Percentiles rank a stretch among this genome's conserved stretches.
Evolutionary conservation across 2,888 invertebrate species (phyloP).

Genomic region (Melanostoma mellinum): DNA sequence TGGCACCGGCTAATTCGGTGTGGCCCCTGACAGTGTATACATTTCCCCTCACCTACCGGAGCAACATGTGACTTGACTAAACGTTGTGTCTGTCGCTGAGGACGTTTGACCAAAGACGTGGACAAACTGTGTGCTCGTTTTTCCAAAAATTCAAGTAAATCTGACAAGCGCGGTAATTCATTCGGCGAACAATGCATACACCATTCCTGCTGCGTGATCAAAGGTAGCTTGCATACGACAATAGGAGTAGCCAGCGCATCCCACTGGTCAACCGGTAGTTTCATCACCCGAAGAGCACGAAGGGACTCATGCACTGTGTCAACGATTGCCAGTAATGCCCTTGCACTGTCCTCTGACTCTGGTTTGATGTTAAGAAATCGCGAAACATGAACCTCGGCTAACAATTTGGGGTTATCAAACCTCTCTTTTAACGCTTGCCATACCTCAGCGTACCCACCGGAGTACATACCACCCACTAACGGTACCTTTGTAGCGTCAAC

Average conservation of each 20-base stretch:
- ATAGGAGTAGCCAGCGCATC: neutral
- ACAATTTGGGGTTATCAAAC: conserved; percentile 3
- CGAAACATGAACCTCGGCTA: too few species aligned
- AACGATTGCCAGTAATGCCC: neutral
- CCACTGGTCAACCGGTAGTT: neutral
- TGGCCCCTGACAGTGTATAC: conserved; percentile 22
- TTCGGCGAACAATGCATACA: neutral
- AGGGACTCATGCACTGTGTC: neutral
- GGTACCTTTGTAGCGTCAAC: conserved; percentile 2
- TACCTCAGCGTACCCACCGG: conserved; percentile 20
- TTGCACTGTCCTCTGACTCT: neutral
- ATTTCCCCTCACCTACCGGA: conserved; percentile 1
- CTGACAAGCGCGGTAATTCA: conserved; percentile 50
- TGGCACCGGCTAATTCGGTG: conserved; percentile 24
- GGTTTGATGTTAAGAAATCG: neutral
- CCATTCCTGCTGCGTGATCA: neutral
- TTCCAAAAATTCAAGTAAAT: conserved; percentile 8
- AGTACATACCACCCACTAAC: conserved; percentile 27
- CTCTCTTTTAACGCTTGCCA: conserved; percentile 6
- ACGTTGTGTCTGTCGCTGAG: neutral
- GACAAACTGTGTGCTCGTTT: conserved; percentile 27
- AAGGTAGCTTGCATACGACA: neutral
- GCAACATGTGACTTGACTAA: conserved; percentile 7
- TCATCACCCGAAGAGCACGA: neutral
- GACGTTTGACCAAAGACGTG: neutral